These are phyloP conservation scores for Metallyticus violacea DNA, from an alignment of 2,888 invertebrate genomes.

Conservation along the genomic window DNA sequence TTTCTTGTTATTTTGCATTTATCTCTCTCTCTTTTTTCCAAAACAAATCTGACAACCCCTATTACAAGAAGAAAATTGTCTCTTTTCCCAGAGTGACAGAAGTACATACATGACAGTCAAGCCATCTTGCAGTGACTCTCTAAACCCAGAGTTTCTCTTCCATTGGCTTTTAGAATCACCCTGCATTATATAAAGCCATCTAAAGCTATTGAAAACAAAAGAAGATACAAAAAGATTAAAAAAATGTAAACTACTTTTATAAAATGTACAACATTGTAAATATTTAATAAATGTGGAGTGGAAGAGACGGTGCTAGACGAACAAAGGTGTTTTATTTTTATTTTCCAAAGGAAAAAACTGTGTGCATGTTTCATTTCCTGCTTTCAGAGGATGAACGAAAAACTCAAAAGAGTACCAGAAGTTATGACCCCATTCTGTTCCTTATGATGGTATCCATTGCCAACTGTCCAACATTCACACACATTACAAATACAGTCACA, in stretches of 20 bases:
- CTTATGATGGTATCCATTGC: background rate
- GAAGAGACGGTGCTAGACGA: background rate
- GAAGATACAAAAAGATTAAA: background rate
- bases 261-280: background rate
- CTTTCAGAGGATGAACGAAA: too few relatives aligned
- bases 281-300: background rate
- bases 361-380: background rate
- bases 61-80: too few relatives aligned
- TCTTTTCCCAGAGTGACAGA: too few relatives aligned
- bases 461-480: background rate
- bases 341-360: background rate
- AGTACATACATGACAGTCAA: too few relatives aligned
- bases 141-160: too few relatives aligned
- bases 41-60: too few relatives aligned
- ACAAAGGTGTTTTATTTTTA: background rate
- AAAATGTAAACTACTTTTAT: background rate
- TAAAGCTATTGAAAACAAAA: background rate
- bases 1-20: too few relatives aligned
- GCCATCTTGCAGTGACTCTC: too few relatives aligned
- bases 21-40: too few relatives aligned
- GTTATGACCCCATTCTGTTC: background rate
- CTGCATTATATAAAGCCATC: background rate
- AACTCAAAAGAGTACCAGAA: background rate
- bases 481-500: background rate
- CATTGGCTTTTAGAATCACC: background rate